Conservation (phyloP, 2,888 invertebrate species). For the Apamea anceps region DNA sequence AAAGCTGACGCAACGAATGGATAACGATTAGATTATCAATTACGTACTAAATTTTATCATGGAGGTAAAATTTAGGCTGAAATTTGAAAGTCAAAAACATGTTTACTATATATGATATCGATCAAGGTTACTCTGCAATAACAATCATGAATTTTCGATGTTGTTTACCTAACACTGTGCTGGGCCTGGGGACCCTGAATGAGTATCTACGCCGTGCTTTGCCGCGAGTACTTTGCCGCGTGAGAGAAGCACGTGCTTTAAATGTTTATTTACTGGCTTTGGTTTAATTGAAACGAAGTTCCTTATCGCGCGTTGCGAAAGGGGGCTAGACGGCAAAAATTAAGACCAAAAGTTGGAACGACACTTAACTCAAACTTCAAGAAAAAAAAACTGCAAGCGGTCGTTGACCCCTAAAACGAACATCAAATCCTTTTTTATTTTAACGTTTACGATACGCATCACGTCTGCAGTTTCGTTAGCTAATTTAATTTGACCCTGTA, state of each 20-base stretch:
- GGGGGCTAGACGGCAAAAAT: too few species aligned
- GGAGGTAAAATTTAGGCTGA: slow-evolving; percentile 20
- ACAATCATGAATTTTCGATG: slow-evolving; percentile 26
- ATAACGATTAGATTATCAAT: slow-evolving; percentile 41
- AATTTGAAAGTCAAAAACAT: slow-evolving; percentile 54
- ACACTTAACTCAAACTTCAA: neutral
- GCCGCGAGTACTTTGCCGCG: slow-evolving; percentile 18
- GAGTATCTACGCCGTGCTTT: slow-evolving; percentile 21
- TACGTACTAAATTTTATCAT: slow-evolving; percentile 40
- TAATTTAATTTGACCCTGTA: too few species aligned
- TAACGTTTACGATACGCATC: too few species aligned
- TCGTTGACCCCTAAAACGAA: neutral
- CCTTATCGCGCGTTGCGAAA: too few species aligned
- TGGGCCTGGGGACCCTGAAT: neutral
- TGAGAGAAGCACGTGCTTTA: slow-evolving; percentile 14
- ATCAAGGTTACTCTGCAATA: slow-evolving; percentile 66
- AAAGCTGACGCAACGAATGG: slow-evolving; percentile 10
- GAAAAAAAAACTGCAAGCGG: neutral
- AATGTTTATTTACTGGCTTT: slow-evolving; percentile 17
- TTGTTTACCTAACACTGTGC: slow-evolving; percentile 13
- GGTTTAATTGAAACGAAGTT: too few species aligned
- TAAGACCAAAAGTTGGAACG: too few species aligned
- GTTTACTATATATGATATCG: slow-evolving; percentile 63
- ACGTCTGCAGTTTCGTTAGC: too few species aligned
- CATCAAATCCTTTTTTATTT: too few species aligned